These are phyloP conservation scores for Agelaius tricolor DNA, from an alignment of 2,113 vertebrate species.

Conservation along the genomic window DNA sequence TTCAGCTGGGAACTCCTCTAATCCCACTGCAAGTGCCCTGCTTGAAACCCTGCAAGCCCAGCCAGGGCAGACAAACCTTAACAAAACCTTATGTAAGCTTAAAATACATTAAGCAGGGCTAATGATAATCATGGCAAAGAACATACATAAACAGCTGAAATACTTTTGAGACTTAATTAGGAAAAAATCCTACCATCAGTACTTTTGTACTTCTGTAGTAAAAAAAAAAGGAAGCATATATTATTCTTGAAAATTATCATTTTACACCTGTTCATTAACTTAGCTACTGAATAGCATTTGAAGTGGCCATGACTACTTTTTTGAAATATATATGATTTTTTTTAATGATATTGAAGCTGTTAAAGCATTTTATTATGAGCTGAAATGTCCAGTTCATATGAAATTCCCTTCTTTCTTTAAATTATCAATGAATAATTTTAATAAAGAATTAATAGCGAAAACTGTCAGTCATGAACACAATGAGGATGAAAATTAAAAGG, in stretches of 20 bases:
- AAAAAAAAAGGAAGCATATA: not conserved
- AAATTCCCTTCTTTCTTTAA: not conserved
- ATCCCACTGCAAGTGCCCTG: constrained; percentile 30
- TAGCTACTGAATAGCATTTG: constrained; percentile 36
- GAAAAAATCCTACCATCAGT: not conserved
- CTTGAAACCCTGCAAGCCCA: constrained; percentile 41
- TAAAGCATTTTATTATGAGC: not conserved
- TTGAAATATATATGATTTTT: not conserved
- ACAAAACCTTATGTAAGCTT: not conserved
- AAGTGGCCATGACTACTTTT: constrained; percentile 12
- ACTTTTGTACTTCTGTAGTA: not conserved
- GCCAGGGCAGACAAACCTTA: not conserved
- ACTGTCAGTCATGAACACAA: not conserved
- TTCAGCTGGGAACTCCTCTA: constrained; percentile 40
- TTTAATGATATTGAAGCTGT: not conserved
- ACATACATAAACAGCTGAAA: constrained; percentile 30
- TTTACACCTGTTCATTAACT: constrained; percentile 68
- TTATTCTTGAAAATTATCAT: constrained; percentile 51
- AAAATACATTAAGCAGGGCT: constrained; percentile 25
- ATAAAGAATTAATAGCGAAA: not conserved
- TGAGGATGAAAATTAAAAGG: not conserved
- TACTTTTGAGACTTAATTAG: constrained; percentile 60
- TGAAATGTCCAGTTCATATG: not conserved
- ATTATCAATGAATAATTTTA: not conserved
- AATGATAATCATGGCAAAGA: not conserved